Base-by-base conservation (phyloP, 2,113 vertebrate species). In the Centrocercus urophasianus region DNA sequence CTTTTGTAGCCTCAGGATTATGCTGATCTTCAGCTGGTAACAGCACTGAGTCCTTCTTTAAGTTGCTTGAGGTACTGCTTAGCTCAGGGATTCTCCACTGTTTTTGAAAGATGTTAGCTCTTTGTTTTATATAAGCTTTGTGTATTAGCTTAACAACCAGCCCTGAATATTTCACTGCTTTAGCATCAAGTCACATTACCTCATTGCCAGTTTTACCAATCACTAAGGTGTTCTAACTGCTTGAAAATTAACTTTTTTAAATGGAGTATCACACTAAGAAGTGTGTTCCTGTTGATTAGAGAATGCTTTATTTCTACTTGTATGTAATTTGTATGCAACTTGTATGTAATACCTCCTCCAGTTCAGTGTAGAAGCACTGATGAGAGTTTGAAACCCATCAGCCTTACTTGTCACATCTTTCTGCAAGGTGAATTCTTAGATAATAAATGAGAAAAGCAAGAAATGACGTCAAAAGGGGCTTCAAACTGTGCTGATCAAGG, bases 1-100 rank as follows among this genome's bases (percentile, higher is more conserved):
- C 66, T 48, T 65, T 42, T 0, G 2, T 47, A 87, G 83, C 72
- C 3, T 43, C 66, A 60, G 63, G 40, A 90, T 86, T 83, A 32
- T 42, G 63, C 87, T 96, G 82, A 93, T 78, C 52, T 93, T 93
- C 52, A 54, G 57, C 13, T 75, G 63, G 64, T 92, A 80, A 89
- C 36, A 60, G 54, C 21, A 21, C 63, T 54, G 67, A 92, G 75
- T 50, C 56, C 32, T 83, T 89, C 15, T 64, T 47, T 75, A n/a
- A 69, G 28, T 74, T 83, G 27, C 38, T 88, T 40, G 38, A 43
- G 43, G 34, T n/a, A 36, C 50, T 70, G 54, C 54, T 50, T 50
- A 57, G 54, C 73, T 21, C 65, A 48, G 32, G 19, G 17, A 34
- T 74, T 83, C 69, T 28, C 25, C 42, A 52, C 0, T 82, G 48